A percentile compares a stretch with the other conserved stretches of the same genome.
Conservation (phyloP, 92 coral and sea anemone genomes). For the Bergia sp. region DNA sequence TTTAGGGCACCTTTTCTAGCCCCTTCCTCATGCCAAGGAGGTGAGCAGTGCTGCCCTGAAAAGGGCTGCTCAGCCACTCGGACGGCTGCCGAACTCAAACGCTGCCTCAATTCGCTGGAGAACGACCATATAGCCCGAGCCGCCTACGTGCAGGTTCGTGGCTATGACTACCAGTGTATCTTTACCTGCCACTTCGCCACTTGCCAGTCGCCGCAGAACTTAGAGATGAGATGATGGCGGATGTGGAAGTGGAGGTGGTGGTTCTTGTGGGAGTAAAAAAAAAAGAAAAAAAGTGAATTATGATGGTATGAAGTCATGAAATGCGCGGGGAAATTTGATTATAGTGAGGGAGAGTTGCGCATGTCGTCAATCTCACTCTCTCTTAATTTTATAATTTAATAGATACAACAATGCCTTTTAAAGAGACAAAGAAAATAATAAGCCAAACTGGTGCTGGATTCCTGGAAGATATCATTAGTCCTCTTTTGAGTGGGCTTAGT, state of each 20-base stretch:
- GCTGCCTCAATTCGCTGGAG: slow-evolving; percentile 28
- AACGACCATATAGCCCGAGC: slow-evolving; percentile 46
- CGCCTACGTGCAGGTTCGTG: slow-evolving; percentile 45
- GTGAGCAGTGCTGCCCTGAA: slow-evolving; percentile 70
- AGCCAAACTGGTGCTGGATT: too few species aligned
- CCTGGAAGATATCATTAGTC: too few species aligned
- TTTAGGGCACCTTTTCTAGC: slow-evolving; percentile 44
- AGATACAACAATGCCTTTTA: too few species aligned
- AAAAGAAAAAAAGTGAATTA: too few species aligned
- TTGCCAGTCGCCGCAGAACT: slow-evolving; percentile 48
- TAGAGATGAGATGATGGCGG: background rate
- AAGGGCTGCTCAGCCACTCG: slow-evolving; percentile 62
- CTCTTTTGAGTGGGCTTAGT: too few species aligned
- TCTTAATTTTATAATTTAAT: too few species aligned
- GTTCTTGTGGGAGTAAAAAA: background rate
- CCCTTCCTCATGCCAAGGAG: slow-evolving; percentile 42
- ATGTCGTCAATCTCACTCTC: slow-evolving; percentile 27
- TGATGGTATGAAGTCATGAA: background rate
- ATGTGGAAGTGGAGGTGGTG: background rate
- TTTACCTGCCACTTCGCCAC: slow-evolving; percentile 57
- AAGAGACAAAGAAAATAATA: too few species aligned
- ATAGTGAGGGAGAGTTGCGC: slow-evolving; percentile 15
- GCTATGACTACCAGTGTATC: slow-evolving; percentile 58
- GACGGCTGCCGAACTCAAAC: slow-evolving; percentile 54
- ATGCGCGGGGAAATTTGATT: slow-evolving; percentile 24